Base-by-base conservation (phyloP, 2,888 invertebrate genomes). In the Calephelis perditalis region DNA sequence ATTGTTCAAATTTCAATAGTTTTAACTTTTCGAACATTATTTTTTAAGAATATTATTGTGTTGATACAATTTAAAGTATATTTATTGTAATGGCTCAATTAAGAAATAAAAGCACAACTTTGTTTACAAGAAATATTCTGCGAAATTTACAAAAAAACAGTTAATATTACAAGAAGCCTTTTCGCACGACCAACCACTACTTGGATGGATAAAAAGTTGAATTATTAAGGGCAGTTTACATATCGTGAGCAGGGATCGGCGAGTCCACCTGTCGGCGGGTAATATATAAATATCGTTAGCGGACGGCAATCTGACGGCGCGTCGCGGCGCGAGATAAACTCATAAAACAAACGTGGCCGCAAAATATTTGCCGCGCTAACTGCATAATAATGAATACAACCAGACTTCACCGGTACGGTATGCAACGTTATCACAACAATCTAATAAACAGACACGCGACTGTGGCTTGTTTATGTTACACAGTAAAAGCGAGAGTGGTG, bases 261-360 rank as follows among this genome's bases (percentile, higher is more conserved):
- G 73, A 74, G 79, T 82, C 83, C 87, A 88, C 84, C 86, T 88
- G 85, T 81, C 84, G 81, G 62, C 79, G 79, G 73, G 68, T 78
- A 69, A 76, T 73, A 76, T 80, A 85, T 84, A 82, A 84, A 81
- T 78, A 73, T 77, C 73, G 74, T 69, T 61, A 69, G 68, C 73
- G 54, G 59, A 56, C 63, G 15, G 63, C 65, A 58, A 58, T 61
- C 59, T 59, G 63, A 63, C 65, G 67, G 61, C 62, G 64, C 62
- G 60, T 62, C 64, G 65, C 58, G 65, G 62, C 66, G 65, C 65
- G 71, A 68, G 65, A 69, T 69, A 68, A 67, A 70, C 71, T 67
- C 71, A 69, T 70, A 71, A 72, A 71, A 70, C 67, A 68, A 67
- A 67, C 63, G 67, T 62, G 67, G 70, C 71, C 70, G 74, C 75